Evolutionary conservation across 2,888 invertebrate species (phyloP), one percentile per base, ranked within the genome.

Genomic region (Dyspetes luteomarginatus): DNA sequence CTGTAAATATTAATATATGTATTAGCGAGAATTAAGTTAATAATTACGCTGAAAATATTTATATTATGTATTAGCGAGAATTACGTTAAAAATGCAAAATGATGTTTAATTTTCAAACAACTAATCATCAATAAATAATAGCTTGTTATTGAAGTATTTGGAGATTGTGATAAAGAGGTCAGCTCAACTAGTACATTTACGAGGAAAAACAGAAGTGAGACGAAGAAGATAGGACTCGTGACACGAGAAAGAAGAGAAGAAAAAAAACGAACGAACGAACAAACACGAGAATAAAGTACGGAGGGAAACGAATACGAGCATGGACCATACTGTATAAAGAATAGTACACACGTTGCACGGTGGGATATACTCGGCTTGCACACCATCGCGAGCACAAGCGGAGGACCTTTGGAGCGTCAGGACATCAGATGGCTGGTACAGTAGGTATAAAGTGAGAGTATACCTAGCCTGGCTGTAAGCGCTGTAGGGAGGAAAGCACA

Each of bases 391-490:
- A n/a, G n/a, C n/a, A n/a, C n/a, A 36, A 48, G 48, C 15, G 19
- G 41, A 52, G 68, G 56, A 69, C 28, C 48, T 75, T 55, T 45
- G 15, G 71, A 65, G 69, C 50, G 48, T 75, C 71, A 64, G 58
- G 60, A 75, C 64, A 69, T 71, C 75, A 65, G 58, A 75, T 75
- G 58, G 56, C 36, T 65, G 15, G 56, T 71, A 65, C 64, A 60
- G 65, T 65, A 58, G 64, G 77, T 56, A 58, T 22, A 52, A 68
- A 52, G 45, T 26, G 22, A 28, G 30, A 77, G 65, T 78, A 72
- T 72, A 72, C 28, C 65, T 64, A 72, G 56, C 41, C n/a, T n/a
- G n/a, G 52, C 68, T 78, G 72, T 71, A 80, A 82, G 65, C 78
- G 77, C 75, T 73, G 76, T 67, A 56, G 73, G 78, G 55, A 36